Conservation (phyloP, 2,888 invertebrate species). For the Cerastis leucographa region DNA sequence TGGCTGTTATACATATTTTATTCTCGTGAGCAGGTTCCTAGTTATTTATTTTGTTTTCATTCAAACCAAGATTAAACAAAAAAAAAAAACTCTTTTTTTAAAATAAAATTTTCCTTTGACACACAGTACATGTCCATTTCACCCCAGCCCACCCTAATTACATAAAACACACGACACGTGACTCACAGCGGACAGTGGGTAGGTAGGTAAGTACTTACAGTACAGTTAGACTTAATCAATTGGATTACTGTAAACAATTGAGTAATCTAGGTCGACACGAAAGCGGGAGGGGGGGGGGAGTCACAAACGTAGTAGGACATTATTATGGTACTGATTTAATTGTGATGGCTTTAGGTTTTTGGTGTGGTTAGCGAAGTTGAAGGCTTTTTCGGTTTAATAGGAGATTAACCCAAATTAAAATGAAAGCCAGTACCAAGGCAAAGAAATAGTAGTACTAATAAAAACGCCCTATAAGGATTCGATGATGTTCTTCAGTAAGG, state of each 20-base stretch:
- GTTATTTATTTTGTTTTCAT: background rate
- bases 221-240: constrained; percentile 65
- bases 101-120: constrained; percentile 10
- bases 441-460: too few relatives aligned
- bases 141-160: constrained; percentile 62
- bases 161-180: constrained; percentile 49
- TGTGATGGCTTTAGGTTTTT: background rate
- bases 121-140: background rate
- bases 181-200: constrained; percentile 45
- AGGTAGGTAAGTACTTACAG: constrained; percentile 13
- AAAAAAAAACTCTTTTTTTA: background rate
- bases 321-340: constrained; percentile 21
- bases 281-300: too few relatives aligned
- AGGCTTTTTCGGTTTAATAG: constrained; percentile 1
- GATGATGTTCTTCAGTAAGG: background rate
- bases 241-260: constrained; percentile 62
- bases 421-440: too few relatives aligned
- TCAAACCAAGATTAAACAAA: too few relatives aligned
- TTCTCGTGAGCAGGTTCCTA: background rate
- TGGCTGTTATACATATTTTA: background rate
- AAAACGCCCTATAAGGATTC: background rate
- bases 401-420: background rate
- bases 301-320: background rate
- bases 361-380: background rate
- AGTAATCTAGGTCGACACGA: constrained; percentile 50